Evolutionary conservation across 2,888 invertebrate species (phyloP).

Genomic region (Xanthia icteritia): DNA sequence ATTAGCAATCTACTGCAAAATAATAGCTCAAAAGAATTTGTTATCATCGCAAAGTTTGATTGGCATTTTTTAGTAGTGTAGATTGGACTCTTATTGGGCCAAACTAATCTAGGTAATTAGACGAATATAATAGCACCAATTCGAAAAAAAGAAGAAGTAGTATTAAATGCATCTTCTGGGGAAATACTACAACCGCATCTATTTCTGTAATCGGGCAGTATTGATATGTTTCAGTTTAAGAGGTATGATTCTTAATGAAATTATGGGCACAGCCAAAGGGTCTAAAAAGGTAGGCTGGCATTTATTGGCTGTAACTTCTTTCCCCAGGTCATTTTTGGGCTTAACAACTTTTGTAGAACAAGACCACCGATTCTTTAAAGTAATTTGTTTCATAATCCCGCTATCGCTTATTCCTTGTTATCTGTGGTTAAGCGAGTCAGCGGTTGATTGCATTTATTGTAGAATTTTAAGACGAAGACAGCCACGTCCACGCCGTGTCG

Average conservation of each 20-base stretch:
- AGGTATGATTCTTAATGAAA: background rate
- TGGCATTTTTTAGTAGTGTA: background rate
- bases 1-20: background rate
- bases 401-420: slow-evolving; percentile 4
- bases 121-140: background rate
- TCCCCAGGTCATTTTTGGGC: background rate
- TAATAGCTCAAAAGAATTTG: background rate
- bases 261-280: background rate
- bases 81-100: no score
- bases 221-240: no score
- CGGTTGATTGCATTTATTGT: slow-evolving; percentile 80
- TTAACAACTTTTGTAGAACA: background rate
- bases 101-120: background rate
- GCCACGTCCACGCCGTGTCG: slow-evolving; percentile 51
- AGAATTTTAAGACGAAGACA: slow-evolving; percentile 78
- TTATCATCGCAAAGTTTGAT: background rate
- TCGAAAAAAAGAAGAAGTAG: background rate
- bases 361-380: background rate
- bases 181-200: no score
- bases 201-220: no score
- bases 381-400: background rate
- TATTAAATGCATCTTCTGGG: background rate
- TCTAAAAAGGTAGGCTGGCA: background rate
- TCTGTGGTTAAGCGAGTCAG: slow-evolving; percentile 49
- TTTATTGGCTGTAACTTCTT: background rate